Percentiles rank a stretch among this genome's conserved stretches.
phyloP scores from a whole-genome alignment of 2,888 invertebrate species.

The Leptinotarsa haldemani region DNA sequence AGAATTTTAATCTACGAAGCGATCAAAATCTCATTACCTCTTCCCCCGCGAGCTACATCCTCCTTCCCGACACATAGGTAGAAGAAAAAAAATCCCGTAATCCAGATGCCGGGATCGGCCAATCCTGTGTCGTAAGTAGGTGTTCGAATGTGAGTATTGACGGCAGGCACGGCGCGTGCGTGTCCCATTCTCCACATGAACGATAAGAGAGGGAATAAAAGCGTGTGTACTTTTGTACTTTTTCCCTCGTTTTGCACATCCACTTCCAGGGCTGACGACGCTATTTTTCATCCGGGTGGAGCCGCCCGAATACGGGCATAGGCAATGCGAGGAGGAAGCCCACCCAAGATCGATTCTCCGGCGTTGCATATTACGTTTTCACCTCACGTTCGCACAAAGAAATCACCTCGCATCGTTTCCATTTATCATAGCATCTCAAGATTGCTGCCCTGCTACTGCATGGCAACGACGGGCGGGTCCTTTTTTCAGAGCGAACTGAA shows the following conservation, averaged over 20 bases:
- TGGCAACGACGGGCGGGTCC: slow-evolving; percentile 40
- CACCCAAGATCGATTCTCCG: slow-evolving; percentile 55
- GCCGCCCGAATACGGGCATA: slow-evolving; percentile 58
- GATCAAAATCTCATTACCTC: slow-evolving; percentile 40
- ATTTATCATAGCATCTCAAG: slow-evolving; percentile 59
- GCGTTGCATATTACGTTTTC: slow-evolving; percentile 59
- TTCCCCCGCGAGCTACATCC: slow-evolving; percentile 21
- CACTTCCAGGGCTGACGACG: slow-evolving; percentile 55
- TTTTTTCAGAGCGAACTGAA: slow-evolving; percentile 19
- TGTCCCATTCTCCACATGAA: slow-evolving; percentile 60
- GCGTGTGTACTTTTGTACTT: slow-evolving; percentile 64
- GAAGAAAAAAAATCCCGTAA: slow-evolving; percentile 37
- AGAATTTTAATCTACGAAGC: slow-evolving; percentile 36
- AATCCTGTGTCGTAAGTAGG: slow-evolving; percentile 63
- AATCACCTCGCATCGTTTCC: slow-evolving; percentile 61
- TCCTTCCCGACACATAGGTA: slow-evolving; percentile 26
- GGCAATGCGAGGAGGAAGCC: slow-evolving; percentile 32
- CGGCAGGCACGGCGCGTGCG: slow-evolving; percentile 62
- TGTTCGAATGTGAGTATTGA: slow-evolving; percentile 66
- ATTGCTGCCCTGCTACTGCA: slow-evolving; percentile 41
- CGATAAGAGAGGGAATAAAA: slow-evolving; percentile 56
- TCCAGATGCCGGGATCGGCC: slow-evolving; percentile 44
- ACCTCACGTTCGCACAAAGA: slow-evolving; percentile 62
- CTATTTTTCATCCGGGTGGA: slow-evolving; percentile 66
- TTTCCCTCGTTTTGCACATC: slow-evolving; percentile 57